Percentiles rank a stretch among this genome's conserved stretches.
Conservation (phyloP, 2,797 vertebrate species). For the Strix occidentalis region DNA sequence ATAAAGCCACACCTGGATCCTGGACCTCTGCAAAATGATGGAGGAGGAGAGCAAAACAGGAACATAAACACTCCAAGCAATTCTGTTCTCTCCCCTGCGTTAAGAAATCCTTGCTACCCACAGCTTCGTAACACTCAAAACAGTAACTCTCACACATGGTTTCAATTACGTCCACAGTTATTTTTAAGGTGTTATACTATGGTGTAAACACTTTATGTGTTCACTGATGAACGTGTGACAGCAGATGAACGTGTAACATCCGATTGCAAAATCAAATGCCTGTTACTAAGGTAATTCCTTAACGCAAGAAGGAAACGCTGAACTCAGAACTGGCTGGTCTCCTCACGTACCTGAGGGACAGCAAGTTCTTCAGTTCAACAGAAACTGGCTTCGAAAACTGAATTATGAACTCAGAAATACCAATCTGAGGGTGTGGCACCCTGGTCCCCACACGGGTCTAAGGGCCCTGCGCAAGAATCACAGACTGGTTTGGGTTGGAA, state of each 20-base stretch:
- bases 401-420: accelerated
- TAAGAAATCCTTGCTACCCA: accelerated
- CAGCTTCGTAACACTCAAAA: accelerated
- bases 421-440: accelerated
- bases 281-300: not conserved
- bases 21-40: constrained; percentile 81
- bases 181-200: accelerated
- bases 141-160: accelerated
- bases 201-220: accelerated
- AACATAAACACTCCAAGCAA: accelerated
- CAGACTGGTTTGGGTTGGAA: too few relatives aligned
- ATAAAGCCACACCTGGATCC: constrained; percentile 97
- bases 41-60: not conserved
- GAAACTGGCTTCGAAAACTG: too few relatives aligned
- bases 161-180: accelerated
- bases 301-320: accelerated
- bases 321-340: accelerated
- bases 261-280: accelerated
- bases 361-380: too few relatives aligned
- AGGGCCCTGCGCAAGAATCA: too few relatives aligned
- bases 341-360: accelerated
- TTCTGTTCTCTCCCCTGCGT: accelerated
- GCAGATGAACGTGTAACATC: too few relatives aligned
- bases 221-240: accelerated
- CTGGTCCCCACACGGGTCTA: accelerated